Evolutionary conservation across 1,140 invertebrate species (phyloP), one percentile per base, ranked within the genome.

Genomic region (Ladona fulva): DNA sequence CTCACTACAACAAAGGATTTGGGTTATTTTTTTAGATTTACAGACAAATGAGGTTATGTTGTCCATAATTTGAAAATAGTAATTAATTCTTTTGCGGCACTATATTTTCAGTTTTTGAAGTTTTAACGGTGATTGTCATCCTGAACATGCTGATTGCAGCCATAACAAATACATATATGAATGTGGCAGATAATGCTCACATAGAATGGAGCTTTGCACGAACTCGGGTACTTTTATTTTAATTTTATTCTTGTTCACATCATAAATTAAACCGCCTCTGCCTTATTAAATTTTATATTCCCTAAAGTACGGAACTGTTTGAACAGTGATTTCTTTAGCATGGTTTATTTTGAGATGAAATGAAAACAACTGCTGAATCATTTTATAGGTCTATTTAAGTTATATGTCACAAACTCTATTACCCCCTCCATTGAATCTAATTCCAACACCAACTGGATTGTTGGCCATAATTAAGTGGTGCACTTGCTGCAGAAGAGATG

Each of bases 101-200:
- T 75, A 76, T 74, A 80, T n/a, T 79, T 79, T 16, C 81, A 87
- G 85, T 86, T 44, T 92, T 90, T 81, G 88, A 91, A 83, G 89
- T 91, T 74, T 87, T 93, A 74, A 89, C 88, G n/a, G 90, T 93
- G 44, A 87, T 93, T 75, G 88, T 93, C 25, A 87, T 93, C n/a
- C 82, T 93, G 37, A 93, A 93, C 83, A 92, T 93, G 90, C 85
- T 93, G 29, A 92, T 93, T 80, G 92, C 92, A 6, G 92, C 92
- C 81, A 92, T 93, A 90, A 89, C 90, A 16, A 91, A 91, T 80
- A 92, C 91, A 0, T 92, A 91, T 82, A 90, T 92, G 82, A 84
- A 86, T 80, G 90, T 93, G 3, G 86, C 85, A 0, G 87, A 89
- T 76, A 90, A 89, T 78, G 86, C 89, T 3, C 86, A 87, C 76